These are phyloP conservation scores for Spicauda simplicius DNA, from an alignment of 2,888 invertebrate genomes.

Conservation along the genomic window DNA sequence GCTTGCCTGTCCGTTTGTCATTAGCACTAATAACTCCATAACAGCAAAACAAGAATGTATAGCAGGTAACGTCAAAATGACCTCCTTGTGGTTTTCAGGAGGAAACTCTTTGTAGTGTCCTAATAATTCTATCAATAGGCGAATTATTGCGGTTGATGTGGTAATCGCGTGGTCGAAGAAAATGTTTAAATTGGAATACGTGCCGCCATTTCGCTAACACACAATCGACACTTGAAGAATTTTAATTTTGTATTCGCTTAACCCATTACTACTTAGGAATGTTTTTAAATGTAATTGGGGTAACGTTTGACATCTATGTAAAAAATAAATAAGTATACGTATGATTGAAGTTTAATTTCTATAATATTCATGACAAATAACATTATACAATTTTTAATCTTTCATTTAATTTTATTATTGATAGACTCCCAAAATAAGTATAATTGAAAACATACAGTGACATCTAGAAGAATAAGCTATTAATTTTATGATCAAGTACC, in stretches of 20 bases:
- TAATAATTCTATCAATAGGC: constrained; percentile 79
- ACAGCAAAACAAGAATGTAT: constrained; percentile 55
- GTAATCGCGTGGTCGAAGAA: constrained; percentile 62
- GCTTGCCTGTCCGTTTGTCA: constrained; percentile 61
- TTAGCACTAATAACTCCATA: constrained; percentile 80
- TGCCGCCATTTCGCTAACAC: constrained; percentile 50
- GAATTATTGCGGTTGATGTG: constrained; percentile 71
- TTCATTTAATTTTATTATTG: no score
- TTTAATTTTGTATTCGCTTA: constrained; percentile 4
- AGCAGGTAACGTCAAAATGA: constrained; percentile 55
- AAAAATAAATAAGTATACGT: no score
- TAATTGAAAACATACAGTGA: background rate
- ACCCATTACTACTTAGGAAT: background rate
- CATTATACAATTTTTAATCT: no score
- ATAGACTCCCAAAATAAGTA: background rate
- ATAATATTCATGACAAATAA: no score
- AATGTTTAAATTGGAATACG: constrained; percentile 61
- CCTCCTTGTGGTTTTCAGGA: constrained; percentile 69
- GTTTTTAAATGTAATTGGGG: no score
- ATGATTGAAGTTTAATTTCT: no score
- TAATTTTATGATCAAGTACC: background rate
- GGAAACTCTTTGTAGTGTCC: constrained; percentile 60
- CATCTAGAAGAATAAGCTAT: background rate
- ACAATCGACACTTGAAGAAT: constrained; percentile 45
- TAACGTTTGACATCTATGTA: no score